These are phyloP conservation scores for Sycophila texana DNA, from an alignment of 2,888 invertebrate species.

Conservation along the genomic window DNA sequence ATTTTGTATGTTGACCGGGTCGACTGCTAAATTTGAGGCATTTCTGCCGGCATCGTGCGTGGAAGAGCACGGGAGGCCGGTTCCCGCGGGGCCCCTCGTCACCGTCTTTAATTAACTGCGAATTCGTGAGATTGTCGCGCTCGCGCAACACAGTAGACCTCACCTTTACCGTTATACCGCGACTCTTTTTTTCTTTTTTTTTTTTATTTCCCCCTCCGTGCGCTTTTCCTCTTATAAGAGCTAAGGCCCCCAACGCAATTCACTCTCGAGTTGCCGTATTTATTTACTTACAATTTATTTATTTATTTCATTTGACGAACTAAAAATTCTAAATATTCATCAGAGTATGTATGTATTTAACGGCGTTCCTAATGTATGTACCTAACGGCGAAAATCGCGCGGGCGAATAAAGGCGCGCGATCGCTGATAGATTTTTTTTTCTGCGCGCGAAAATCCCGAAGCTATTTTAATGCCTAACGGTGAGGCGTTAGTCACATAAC, in stretches of 20 bases:
- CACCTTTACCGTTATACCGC: constrained; percentile 49
- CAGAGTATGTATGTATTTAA: no score
- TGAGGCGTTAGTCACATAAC: constrained; percentile 36
- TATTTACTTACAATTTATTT: no score
- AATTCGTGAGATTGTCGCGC: constrained; percentile 53
- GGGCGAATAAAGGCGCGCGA: constrained; percentile 25
- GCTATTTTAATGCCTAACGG: constrained; percentile 48
- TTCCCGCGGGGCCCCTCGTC: constrained; percentile 39
- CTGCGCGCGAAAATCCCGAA: constrained; percentile 1
- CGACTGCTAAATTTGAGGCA: not conserved
- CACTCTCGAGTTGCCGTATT: constrained; percentile 1
- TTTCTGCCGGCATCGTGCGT: not conserved
- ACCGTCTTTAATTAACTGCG: constrained; percentile 50
- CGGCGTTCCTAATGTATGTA: no score
- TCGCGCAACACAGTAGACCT: constrained; percentile 28
- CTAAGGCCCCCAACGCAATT: not conserved
- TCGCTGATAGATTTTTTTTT: constrained; percentile 23
- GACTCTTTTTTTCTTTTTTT: constrained; percentile 15
- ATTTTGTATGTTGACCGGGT: not conserved
- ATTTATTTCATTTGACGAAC: no score
- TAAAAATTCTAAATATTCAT: no score
- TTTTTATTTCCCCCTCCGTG: constrained; percentile 7
- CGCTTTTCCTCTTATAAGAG: constrained; percentile 4
- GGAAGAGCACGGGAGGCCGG: not conserved
- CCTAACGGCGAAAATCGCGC: no score